A percentile compares a stretch with the other conserved stretches of the same genome.
Evolutionary conservation across 2,797 vertebrate species (phyloP).

Genomic region (Sebastes trivittatus): DNA sequence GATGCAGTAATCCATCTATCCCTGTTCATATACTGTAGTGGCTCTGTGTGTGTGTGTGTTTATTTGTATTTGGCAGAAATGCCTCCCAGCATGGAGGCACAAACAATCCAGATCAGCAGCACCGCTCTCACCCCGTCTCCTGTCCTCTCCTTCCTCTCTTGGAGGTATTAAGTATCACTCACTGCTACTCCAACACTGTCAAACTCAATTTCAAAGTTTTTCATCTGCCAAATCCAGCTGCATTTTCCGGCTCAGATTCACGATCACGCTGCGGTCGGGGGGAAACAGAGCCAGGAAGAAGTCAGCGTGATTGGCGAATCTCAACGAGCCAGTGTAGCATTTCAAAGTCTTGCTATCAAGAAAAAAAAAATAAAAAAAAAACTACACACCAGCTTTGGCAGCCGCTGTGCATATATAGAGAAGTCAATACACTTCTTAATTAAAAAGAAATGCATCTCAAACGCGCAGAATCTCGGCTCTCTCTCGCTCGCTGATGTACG

Average conservation of each 20-base stretch:
- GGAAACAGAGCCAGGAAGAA: conserved; percentile 58
- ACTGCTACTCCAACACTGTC: conserved; percentile 58
- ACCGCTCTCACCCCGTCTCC: conserved; percentile 60
- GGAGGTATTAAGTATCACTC: conserved; percentile 58
- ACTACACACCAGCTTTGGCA: conserved; percentile 11
- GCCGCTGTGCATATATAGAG: background rate
- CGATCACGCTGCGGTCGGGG: conserved; percentile 56
- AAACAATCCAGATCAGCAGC: conserved; percentile 43
- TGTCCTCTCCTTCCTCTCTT: conserved; percentile 50
- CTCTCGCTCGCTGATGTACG: conserved; percentile 17
- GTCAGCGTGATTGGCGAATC: conserved; percentile 65
- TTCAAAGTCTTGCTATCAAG: conserved; percentile 55
- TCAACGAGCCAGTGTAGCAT: conserved; percentile 50
- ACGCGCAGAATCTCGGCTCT: conserved; percentile 7
- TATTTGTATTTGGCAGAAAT: conserved; percentile 39
- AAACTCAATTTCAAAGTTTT: conserved; percentile 74
- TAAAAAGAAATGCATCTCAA: conserved; percentile 46
- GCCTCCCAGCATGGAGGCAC: conserved; percentile 36
- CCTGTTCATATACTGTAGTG: background rate
- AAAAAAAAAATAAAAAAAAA: background rate
- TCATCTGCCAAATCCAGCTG: conserved; percentile 71
- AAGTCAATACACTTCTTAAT: conserved; percentile 59
- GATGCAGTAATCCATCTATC: conserved; percentile 9
- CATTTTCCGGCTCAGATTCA: conserved; percentile 59
- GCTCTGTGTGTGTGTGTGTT: background rate